phyloP scores from a whole-genome alignment of 2,797 vertebrate genomes.

The Bufotes viridis region DNA sequence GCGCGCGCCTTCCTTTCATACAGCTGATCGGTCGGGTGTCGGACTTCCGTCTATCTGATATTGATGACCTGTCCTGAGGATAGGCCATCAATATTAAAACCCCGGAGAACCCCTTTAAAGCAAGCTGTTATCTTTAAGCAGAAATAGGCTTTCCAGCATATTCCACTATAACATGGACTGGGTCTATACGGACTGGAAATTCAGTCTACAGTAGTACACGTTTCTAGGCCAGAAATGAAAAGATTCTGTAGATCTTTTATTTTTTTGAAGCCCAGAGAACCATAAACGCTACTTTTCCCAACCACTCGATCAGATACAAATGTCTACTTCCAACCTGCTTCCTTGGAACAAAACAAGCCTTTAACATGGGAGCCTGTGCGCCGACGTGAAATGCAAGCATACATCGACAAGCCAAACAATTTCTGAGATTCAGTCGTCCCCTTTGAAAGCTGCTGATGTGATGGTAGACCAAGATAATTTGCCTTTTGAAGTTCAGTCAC shows the following conservation, averaged over 20 bases:
- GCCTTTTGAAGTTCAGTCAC: conserved; percentile 72
- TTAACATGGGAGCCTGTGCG: conserved; percentile 69
- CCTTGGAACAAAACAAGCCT: conserved; percentile 71
- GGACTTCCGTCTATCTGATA: too few relatives aligned
- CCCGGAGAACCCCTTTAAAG: too few relatives aligned
- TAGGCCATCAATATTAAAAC: too few relatives aligned
- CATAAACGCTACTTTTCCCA: conserved; percentile 1
- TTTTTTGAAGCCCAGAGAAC: neutral
- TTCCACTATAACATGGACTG: too few relatives aligned
- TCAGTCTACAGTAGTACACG: neutral
- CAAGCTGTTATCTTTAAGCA: neutral
- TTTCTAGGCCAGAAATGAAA: neutral
- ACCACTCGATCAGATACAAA: conserved; percentile 49
- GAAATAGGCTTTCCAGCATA: neutral
- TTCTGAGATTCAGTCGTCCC: conserved; percentile 72
- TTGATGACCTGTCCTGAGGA: too few relatives aligned
- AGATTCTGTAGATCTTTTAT: neutral
- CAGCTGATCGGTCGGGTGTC: too few relatives aligned
- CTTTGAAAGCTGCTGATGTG: conserved; percentile 70
- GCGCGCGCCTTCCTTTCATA: too few relatives aligned
- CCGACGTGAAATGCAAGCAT: conserved; percentile 70
- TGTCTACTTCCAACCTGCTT: conserved; percentile 65
- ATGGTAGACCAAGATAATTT: conserved; percentile 73
- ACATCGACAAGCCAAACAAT: conserved; percentile 70
- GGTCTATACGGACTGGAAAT: neutral